Evolutionary conservation across 2,888 invertebrate genomes (phyloP).

Genomic region (Sepioteuthis lessoniana): DNA sequence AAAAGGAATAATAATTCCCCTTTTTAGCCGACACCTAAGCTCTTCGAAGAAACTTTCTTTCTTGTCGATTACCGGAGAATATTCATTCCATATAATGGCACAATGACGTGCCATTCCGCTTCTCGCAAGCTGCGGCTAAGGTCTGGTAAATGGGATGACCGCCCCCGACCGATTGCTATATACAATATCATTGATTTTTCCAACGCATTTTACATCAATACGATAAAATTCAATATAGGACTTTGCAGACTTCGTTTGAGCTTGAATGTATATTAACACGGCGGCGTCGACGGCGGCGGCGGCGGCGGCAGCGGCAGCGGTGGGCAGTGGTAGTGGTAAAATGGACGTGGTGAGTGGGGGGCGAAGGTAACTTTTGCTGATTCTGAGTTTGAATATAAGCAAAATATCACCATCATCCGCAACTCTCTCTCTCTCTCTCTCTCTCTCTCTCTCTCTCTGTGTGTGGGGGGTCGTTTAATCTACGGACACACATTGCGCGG

Average conservation of each 20-base stretch:
- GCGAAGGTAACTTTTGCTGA: neutral
- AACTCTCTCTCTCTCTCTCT: neutral
- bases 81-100: neutral
- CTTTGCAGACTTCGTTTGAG: constrained; percentile 11
- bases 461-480: too few species aligned
- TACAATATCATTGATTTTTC: constrained; percentile 20
- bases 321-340: too few species aligned
- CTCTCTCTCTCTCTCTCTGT: neutral
- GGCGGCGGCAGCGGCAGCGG: too few species aligned
- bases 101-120: neutral
- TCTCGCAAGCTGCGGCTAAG: neutral
- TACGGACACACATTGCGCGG: too few species aligned
- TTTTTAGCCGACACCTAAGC: neutral
- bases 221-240: constrained; percentile 33
- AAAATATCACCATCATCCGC: neutral
- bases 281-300: too few species aligned
- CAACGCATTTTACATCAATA: constrained; percentile 5
- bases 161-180: neutral
- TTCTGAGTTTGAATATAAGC: neutral
- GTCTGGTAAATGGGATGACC: neutral
- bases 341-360: too few species aligned
- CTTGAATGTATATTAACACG: neutral
- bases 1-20: constrained; percentile 5
- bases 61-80: neutral
- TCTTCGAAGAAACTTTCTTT: neutral